phyloP scores from a whole-genome alignment of 1,140 invertebrate genomes.

The Agraylea sexmaculata region DNA sequence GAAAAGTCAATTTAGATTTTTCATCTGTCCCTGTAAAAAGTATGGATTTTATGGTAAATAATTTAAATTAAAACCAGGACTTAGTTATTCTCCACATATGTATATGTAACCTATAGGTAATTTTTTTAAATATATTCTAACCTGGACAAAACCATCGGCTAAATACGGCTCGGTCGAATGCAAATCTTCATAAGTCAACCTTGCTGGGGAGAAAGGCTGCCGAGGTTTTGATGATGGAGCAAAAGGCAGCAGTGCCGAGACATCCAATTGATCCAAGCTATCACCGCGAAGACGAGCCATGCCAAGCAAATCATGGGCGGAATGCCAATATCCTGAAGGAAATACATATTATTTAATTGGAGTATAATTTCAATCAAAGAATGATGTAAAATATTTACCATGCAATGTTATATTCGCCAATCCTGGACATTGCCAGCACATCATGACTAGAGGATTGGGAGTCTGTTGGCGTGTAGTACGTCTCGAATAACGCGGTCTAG shows the following conservation, averaged over 20 bases:
- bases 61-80: no score
- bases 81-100: no score
- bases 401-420: constrained; percentile 17
- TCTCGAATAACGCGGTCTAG: constrained; percentile 6
- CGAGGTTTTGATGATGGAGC: constrained; percentile 2
- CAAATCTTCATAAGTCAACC: constrained; percentile 5
- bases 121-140: no score
- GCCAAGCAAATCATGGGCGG: constrained; percentile 17
- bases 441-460: constrained; percentile 19
- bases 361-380: not conserved
- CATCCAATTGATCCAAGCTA: constrained; percentile 9
- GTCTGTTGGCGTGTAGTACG: constrained; percentile 14
- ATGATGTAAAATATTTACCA: constrained; percentile 10
- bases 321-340: constrained; percentile 19
- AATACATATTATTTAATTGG: no score
- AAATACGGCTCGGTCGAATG: constrained; percentile 11
- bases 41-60: no score
- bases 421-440: constrained; percentile 18
- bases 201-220: constrained; percentile 10
- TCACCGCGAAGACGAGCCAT: constrained; percentile 17
- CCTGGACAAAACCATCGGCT: constrained; percentile 14
- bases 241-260: constrained; percentile 16
- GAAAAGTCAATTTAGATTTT: no score
- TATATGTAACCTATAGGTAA: no score
- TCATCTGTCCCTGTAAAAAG: no score